phyloP scores from a whole-genome alignment of 2,888 invertebrate genomes.

The Melieria picta region DNA sequence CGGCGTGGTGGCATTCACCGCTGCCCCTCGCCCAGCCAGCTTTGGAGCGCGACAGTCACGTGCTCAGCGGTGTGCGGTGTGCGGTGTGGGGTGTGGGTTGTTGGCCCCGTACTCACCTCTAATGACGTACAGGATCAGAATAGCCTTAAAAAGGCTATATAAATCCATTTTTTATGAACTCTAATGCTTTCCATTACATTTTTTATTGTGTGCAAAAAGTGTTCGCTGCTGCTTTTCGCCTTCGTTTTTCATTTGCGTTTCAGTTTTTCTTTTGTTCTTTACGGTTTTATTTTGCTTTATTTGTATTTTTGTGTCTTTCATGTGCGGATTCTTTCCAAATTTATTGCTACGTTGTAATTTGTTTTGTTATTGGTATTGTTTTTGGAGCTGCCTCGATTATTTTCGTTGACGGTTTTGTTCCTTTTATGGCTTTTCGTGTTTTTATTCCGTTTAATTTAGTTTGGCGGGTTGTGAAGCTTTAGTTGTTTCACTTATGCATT shows the following conservation, averaged over 20 bases:
- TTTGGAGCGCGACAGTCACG: too few relatives aligned
- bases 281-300: background rate
- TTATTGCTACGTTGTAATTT: conserved; percentile 38
- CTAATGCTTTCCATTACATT: conserved; percentile 67
- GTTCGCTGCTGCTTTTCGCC: too few relatives aligned
- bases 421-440: too few relatives aligned
- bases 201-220: conserved; percentile 51
- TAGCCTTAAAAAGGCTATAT: conserved; percentile 67
- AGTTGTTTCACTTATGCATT: too few relatives aligned
- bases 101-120: conserved; percentile 57
- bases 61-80: too few relatives aligned
- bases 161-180: conserved; percentile 67
- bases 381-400: conserved; percentile 36
- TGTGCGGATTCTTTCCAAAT: background rate
- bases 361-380: conserved; percentile 30
- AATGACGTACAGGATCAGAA: conserved; percentile 65
- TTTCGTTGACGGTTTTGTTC: too few relatives aligned
- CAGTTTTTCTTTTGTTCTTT: conserved; percentile 25
- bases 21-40: too few relatives aligned
- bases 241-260: background rate
- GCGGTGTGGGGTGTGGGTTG: too few relatives aligned
- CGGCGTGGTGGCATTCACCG: too few relatives aligned
- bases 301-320: conserved; percentile 19
- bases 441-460: too few relatives aligned
- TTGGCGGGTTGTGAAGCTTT: too few relatives aligned